A percentile compares a stretch with the other conserved stretches of the same genome.
These are phyloP conservation scores for Rhadina sibilatrix DNA, from an alignment of 2,113 vertebrate species.

Conservation along the genomic window DNA sequence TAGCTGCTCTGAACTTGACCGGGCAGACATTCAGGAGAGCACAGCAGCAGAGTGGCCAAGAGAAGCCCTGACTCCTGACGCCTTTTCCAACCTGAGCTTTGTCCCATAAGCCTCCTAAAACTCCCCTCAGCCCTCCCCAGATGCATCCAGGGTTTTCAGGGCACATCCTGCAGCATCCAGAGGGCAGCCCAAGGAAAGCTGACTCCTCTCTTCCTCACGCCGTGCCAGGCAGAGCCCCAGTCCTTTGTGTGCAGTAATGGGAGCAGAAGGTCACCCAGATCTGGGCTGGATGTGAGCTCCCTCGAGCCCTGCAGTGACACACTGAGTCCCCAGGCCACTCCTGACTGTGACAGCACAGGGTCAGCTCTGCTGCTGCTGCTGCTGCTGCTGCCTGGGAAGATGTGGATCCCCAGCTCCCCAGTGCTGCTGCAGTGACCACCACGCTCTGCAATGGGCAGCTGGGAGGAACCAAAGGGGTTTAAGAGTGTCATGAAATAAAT, in stretches of 20 bases:
- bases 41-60: not conserved
- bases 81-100: not conserved
- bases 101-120: not conserved
- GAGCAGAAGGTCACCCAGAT: slow-evolving; percentile 3
- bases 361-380: not conserved
- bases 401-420: not conserved
- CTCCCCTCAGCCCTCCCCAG: not conserved
- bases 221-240: not conserved
- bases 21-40: not conserved
- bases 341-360: not conserved
- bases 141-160: not conserved
- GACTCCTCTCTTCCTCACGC: not conserved
- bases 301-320: not conserved
- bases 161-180: not conserved
- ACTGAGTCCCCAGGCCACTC: not conserved
- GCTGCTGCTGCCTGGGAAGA: not conserved
- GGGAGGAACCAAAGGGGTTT: not conserved
- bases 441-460: not conserved
- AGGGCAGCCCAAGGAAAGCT: not conserved
- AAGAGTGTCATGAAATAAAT: accelerated
- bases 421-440: not conserved
- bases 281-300: not conserved
- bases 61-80: not conserved
- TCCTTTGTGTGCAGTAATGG: accelerated
- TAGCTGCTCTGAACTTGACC: not conserved